phyloP scores from a whole-genome alignment of 2,888 invertebrate species.

The Aleiodes testaceus region DNA sequence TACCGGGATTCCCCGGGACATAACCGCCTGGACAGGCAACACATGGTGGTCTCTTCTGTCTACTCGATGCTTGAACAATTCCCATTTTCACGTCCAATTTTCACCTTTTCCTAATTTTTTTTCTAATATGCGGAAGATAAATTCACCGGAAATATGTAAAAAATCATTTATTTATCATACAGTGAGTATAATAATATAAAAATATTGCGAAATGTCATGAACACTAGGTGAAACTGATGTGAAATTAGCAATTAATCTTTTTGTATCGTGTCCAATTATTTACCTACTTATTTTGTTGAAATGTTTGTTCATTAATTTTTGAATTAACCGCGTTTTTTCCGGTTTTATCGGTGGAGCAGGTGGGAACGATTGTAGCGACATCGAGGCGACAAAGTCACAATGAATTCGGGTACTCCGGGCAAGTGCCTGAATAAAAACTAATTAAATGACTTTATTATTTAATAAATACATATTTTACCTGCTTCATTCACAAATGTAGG shows the following conservation, averaged over 20 bases:
- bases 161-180: background rate
- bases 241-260: slow-evolving; percentile 11
- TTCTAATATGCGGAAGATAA: background rate
- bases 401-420: too few species aligned
- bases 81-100: slow-evolving; percentile 54
- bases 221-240: slow-evolving; percentile 9
- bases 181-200: slow-evolving; percentile 7
- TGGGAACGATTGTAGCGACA: too few species aligned
- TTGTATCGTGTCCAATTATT: background rate
- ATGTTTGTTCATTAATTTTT: too few species aligned
- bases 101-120: background rate
- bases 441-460: too few species aligned
- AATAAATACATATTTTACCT: too few species aligned
- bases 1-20: slow-evolving; percentile 67
- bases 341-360: too few species aligned
- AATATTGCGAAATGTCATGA: background rate
- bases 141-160: slow-evolving; percentile 1
- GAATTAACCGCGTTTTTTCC: too few species aligned
- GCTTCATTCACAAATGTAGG: too few species aligned
- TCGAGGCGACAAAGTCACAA: too few species aligned
- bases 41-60: slow-evolving; percentile 53
- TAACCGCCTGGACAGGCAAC: slow-evolving; percentile 55
- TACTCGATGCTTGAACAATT: slow-evolving; percentile 55
- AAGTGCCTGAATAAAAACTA: too few species aligned
- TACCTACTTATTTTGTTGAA: too few species aligned